Base-by-base conservation (phyloP, 53 echinoderm and acorn worm genomes). In the Arbacia lixula region DNA sequence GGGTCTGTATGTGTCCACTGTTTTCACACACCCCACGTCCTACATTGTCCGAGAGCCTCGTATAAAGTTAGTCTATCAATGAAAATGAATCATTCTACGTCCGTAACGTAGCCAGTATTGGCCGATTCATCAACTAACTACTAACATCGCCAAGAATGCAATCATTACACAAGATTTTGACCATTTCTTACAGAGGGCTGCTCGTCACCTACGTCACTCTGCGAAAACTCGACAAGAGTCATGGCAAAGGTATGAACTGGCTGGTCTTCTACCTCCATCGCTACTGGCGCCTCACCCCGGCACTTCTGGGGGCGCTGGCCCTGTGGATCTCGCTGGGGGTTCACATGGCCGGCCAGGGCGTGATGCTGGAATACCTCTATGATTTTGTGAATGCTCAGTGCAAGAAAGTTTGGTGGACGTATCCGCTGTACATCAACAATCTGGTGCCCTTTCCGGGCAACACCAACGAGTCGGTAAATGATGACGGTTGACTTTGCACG, bases 221-320 rank as follows among this genome's bases (percentile, higher is more conserved):
- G 16, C 80, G 64, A 33, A 91, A 93, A 11, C 81, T 95, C 3
- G 65, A 40, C 26, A 87, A 89, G 36, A 65, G 79, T 5, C 68
- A 82, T 9, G 91, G 93, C 5, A 84, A 73, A 42, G 14, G 49
- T 14, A 37, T 91, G 36, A 93, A 89, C 24, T 95, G 96, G 96
- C 50, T 63, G 10, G 49, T 95, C 17, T 95, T 93, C 75, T 84
- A 86, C 16, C 93, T 95, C 68, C 95, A 95, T 86, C 95, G 95
- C 11, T 95, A 88, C 66, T 95, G 96, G 93, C 87, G 95, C 0
- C 83, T 95, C 17, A 95, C 95, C 27, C 95, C 95, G 14, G 54
- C 79, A 2, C 91, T 92, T 29, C 87, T 95, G 82, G 33, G 92
- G 2, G 53, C 69, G 28, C 30, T 95, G 33, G 87, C 84, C 1